A percentile compares a stretch with the other conserved stretches of the same genome.
These are phyloP conservation scores for Sternotherus odoratus DNA, from an alignment of 2,797 vertebrate species.

Conservation along the genomic window DNA sequence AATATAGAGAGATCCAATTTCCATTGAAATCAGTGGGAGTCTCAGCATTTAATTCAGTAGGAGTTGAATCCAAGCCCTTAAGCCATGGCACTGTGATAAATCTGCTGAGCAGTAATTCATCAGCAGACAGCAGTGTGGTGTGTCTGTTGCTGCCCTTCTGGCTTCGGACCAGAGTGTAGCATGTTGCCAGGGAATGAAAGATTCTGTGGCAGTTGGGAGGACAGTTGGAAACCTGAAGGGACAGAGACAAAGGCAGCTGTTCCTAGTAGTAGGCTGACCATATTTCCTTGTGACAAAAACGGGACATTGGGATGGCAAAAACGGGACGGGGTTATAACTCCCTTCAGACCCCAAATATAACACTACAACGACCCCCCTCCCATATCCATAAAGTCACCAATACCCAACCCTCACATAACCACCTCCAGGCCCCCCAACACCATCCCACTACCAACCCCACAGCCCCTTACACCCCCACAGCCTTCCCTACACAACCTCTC, in stretches of 20 bases:
- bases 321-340: too few species aligned
- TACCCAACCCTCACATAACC: too few species aligned
- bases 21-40: background rate
- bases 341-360: too few species aligned
- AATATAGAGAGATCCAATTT: background rate
- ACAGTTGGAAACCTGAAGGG: background rate
- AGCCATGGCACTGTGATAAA: background rate
- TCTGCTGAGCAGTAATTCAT: background rate
- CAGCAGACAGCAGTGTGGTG: background rate
- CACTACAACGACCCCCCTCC: too few species aligned
- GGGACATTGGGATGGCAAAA: too few species aligned
- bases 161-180: background rate
- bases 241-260: background rate
- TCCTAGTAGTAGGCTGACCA: too few species aligned
- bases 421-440: too few species aligned
- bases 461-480: too few species aligned
- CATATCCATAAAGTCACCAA: too few species aligned
- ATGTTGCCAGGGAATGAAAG: background rate
- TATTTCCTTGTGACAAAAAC: too few species aligned
- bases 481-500: too few species aligned
- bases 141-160: fast-evolving
- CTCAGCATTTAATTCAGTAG: background rate
- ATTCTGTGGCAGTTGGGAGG: background rate
- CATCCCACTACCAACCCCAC: too few species aligned
- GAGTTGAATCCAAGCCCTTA: background rate